These are phyloP conservation scores for Gymnorhina tibicen DNA, from an alignment of 2,113 vertebrate genomes.

Conservation along the genomic window DNA sequence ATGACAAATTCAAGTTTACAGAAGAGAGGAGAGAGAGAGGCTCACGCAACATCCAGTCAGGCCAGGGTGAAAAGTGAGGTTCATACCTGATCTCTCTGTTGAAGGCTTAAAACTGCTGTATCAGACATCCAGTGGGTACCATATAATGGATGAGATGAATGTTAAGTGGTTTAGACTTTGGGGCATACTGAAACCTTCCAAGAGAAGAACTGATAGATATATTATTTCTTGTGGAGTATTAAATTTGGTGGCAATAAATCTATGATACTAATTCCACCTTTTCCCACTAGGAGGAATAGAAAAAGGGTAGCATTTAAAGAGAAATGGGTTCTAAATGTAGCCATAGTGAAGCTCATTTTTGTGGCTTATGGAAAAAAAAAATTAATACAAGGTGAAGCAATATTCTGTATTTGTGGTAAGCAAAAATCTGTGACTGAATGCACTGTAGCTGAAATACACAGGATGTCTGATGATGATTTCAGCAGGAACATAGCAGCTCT, in stretches of 20 bases:
- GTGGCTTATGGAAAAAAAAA: background rate
- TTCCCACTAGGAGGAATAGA: background rate
- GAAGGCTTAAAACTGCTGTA: background rate
- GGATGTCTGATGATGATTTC: background rate
- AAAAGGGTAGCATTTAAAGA: background rate
- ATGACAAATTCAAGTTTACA: background rate
- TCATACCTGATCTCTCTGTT: background rate
- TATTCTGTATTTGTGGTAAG: background rate
- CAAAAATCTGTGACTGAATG: background rate
- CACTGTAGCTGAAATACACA: background rate
- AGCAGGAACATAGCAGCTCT: background rate
- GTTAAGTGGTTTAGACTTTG: background rate
- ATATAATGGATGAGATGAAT: background rate
- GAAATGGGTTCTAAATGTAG: background rate
- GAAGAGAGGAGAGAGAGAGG: background rate
- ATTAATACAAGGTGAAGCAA: background rate
- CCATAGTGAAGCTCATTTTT: background rate
- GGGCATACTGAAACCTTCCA: background rate
- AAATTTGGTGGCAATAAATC: background rate
- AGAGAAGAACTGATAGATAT: background rate
- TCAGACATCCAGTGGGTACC: background rate
- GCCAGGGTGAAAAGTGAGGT: background rate
- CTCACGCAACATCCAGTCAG: background rate
- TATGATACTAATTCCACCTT: background rate
- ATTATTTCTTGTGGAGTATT: background rate